Evolutionary conservation across 2,797 vertebrate species (phyloP), one percentile per base, ranked within the genome.

Genomic region (Bradypodion pumilum): DNA sequence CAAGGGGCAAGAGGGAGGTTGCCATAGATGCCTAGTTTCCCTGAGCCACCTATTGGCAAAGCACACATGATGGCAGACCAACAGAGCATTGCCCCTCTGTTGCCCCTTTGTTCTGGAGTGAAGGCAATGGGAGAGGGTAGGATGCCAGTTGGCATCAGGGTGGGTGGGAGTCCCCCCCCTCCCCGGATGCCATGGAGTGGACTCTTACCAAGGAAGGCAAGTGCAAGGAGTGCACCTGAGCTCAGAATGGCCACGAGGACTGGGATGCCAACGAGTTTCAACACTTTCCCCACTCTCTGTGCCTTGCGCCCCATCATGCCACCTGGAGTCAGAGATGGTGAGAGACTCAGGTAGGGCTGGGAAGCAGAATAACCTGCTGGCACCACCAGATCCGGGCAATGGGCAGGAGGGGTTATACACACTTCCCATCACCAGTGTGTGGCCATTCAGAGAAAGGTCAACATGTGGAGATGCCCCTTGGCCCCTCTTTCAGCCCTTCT

Each of bases 141-240:
- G 3, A 37, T 12, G 25, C 23, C 13, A 16, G 65, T 25, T 3
- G 79, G 37, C 40, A 27, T 6, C 35, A 27, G 40, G 59, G 79
- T n/a, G n/a, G n/a, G n/a, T n/a, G n/a, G n/a, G n/a, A n/a, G n/a
- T n/a, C n/a, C n/a, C n/a, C n/a, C n/a, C n/a, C n/a, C n/a, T n/a
- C n/a, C n/a, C n/a, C n/a, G n/a, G n/a, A n/a, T 44, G 42, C 1
- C 3, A 8, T 40, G 77, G 29, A 68, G 2, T 56, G 62, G 49
- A 29, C 40, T 93, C 85, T 72, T 93, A 96, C 95, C 92, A 85
- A 96, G 88, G 84, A 95, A 65, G 29, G 87, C 91, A 0, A 90
- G 1, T 0, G 82, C 52, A 0, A 88, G 13, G 78, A 96, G 78
- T 80, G 81, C 87, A 23, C 85, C 73, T 1, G 96, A 65, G 85